phyloP scores from a whole-genome alignment of 2,888 invertebrate species.

The Liodrosophila aerea region DNA sequence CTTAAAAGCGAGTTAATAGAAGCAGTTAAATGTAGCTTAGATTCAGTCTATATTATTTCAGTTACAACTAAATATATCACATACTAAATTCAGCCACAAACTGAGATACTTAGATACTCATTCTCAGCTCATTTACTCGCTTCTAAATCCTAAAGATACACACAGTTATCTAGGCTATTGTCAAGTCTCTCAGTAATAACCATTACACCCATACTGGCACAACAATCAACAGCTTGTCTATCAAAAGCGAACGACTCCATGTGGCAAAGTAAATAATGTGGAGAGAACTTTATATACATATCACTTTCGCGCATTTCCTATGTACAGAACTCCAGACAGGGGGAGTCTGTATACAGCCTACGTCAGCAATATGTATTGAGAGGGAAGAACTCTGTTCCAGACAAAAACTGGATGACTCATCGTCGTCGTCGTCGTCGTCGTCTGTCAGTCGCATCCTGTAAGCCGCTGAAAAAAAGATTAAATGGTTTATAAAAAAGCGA shows the following conservation, averaged over 20 bases:
- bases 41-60: too few relatives aligned
- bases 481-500: neutral
- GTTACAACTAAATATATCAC: too few relatives aligned
- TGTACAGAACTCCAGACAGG: constrained; percentile 30
- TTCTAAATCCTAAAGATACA: constrained; percentile 17
- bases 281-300: constrained; percentile 31
- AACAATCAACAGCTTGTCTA: constrained; percentile 63
- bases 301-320: constrained; percentile 57
- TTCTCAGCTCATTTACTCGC: neutral
- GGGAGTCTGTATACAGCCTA: constrained; percentile 19
- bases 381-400: constrained; percentile 25
- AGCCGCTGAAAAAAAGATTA: constrained; percentile 11
- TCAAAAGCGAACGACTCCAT: constrained; percentile 15
- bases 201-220: constrained; percentile 15
- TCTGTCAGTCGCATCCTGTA: constrained; percentile 1
- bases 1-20: too few relatives aligned
- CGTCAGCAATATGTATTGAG: constrained; percentile 26
- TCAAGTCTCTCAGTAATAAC: constrained; percentile 1
- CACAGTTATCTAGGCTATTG: constrained; percentile 14
- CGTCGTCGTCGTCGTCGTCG: too few relatives aligned
- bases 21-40: too few relatives aligned
- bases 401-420: constrained; percentile 55
- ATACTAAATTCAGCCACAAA: constrained; percentile 12
- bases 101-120: neutral
- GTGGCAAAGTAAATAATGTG: constrained; percentile 37